A percentile compares a stretch with the other conserved stretches of the same genome.
Conservation (phyloP, 2,113 vertebrate species). For the Anolis sagrei region DNA sequence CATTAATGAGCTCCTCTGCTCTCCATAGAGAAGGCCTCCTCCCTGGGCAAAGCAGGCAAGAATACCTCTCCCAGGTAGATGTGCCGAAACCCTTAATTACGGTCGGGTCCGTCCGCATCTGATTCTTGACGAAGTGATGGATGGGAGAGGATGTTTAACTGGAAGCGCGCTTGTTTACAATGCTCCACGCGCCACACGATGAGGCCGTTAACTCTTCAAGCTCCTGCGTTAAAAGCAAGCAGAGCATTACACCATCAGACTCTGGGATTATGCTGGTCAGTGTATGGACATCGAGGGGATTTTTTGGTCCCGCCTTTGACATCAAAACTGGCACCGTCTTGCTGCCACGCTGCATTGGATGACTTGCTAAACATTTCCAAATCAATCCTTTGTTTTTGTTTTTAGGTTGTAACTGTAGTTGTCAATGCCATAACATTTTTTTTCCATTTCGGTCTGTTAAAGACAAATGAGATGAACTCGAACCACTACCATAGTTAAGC, state of each 20-base stretch:
- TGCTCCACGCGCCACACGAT: slow-evolving; percentile 60
- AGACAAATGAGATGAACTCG: not conserved
- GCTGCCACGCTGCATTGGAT: not conserved
- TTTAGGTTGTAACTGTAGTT: not conserved
- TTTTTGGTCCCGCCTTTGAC: too few species aligned
- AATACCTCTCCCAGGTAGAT: slow-evolving; percentile 87
- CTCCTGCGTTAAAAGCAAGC: slow-evolving; percentile 18
- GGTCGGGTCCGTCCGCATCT: slow-evolving; percentile 85
- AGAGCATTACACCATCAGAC: accelerated
- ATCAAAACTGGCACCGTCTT: not conserved
- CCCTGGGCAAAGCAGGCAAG: slow-evolving; percentile 87
- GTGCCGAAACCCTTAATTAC: slow-evolving; percentile 85
- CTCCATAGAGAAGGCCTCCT: slow-evolving; percentile 83
- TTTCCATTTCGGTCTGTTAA: not conserved
- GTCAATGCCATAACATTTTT: not conserved
- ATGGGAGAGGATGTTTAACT: slow-evolving; percentile 57
- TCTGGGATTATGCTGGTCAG: not conserved
- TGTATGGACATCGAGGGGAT: accelerated
- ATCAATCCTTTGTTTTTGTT: not conserved
- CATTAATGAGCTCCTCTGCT: slow-evolving; percentile 91
- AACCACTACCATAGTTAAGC: too few species aligned
- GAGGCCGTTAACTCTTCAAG: slow-evolving; percentile 69
- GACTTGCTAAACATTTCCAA: not conserved
- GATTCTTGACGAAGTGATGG: slow-evolving; percentile 67
- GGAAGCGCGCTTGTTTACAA: slow-evolving; percentile 72